These are phyloP conservation scores for Bombus ignitus DNA, from an alignment of 1,140 invertebrate species.

Conservation along the genomic window DNA sequence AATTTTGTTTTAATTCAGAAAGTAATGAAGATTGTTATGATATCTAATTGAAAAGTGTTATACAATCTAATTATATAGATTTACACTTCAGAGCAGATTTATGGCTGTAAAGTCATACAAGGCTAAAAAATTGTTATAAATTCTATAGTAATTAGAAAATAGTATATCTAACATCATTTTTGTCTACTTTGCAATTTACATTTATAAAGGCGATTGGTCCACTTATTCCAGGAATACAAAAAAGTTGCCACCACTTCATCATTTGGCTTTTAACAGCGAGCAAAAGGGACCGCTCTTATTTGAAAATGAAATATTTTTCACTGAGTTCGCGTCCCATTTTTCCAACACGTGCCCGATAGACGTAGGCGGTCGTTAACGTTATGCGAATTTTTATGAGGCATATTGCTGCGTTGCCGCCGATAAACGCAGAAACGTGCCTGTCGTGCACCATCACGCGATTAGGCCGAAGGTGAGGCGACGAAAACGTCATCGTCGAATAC, in stretches of 20 bases:
- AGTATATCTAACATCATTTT: no score
- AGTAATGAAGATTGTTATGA: no score
- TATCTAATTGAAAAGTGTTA: no score
- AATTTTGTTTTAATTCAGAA: no score
- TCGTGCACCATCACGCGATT: constrained; percentile 40
- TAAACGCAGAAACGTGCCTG: constrained; percentile 29
- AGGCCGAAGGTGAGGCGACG: constrained; percentile 55
- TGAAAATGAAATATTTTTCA: background rate
- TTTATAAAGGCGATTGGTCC: background rate
- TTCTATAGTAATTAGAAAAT: no score
- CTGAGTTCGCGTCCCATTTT: constrained; percentile 33
- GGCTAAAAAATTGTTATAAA: no score
- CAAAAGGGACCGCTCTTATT: background rate
- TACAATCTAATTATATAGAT: no score
- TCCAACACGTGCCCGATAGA: constrained; percentile 27
- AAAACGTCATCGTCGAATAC: constrained; percentile 38
- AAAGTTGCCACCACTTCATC: background rate
- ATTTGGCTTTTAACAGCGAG: background rate
- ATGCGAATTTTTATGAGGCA: constrained; percentile 35
- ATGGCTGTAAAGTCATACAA: no score
- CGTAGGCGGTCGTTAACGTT: constrained; percentile 23
- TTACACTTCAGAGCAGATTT: no score
- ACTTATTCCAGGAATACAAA: background rate
- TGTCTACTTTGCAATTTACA: no score
- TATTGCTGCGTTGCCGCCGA: background rate